Evolutionary conservation across 2,113 vertebrate species (phyloP), one percentile per base, ranked within the genome.

Genomic region (Labeo rohita): DNA sequence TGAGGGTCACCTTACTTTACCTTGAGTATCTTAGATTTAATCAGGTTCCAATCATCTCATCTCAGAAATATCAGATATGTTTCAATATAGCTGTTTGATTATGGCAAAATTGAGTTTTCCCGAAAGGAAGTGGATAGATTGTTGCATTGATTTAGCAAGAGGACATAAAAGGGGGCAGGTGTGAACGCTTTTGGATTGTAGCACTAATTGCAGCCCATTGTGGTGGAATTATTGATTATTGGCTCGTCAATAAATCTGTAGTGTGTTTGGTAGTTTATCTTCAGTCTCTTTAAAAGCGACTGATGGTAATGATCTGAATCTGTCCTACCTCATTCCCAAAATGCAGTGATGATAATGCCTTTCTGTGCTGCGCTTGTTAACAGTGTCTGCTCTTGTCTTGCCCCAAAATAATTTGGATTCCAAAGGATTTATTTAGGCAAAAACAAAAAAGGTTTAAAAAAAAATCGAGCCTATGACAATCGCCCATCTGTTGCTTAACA

Each of bases 191-290:
- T 52, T 34, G 47, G 47, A 82, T 82, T 54, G 8, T 68, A 43
- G 16, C 15, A 9, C 5, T 68, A 82, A 82, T 82, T 68, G 61
- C 47, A 70, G 47, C 6, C 23, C 11, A 13, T 21, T 28, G 5
- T 82, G 16, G 28, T 52, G 63, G 10, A 70, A n/a, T 70, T n/a
- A 82, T 54, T 70, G 63, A 52, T 70, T 82, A 54, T 52, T 21
- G 80, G 63, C 47, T 82, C 28, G 70, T 16, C n/a, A 28, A 6
- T 47, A 66, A 65, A 49, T 82, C 23, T 70, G 45, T 80, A 39
- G 34, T n/a, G 54, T 61, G 54, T 70, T 49, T 66, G 23, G 15
- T 81, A 18, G 34, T 50, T 68, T 80, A 45, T 80, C 54, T 45
- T 36, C 36, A 45, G 36, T 61, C 18, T 59, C 9, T 61, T 49